Conservation (phyloP, 2,797 vertebrate species). For the Xenentodon cancila region DNA sequence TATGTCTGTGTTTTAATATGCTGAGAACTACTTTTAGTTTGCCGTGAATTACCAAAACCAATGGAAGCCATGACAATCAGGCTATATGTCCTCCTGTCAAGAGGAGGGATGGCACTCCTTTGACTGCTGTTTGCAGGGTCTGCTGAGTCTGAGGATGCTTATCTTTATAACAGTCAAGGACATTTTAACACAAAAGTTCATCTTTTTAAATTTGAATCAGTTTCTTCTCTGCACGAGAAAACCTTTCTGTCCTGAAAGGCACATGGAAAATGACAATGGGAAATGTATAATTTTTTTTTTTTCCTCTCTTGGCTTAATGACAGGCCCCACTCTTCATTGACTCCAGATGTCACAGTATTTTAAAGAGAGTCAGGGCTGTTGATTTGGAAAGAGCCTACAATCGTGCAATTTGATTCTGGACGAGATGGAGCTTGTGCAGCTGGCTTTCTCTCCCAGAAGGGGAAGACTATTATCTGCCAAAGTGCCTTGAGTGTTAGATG, state of each 20-base stretch:
- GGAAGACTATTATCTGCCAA: conserved; percentile 57
- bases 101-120: conserved; percentile 47
- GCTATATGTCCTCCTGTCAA: conserved; percentile 52
- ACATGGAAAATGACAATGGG: conserved; percentile 34
- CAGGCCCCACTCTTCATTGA: conserved; percentile 56
- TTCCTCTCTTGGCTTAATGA: conserved; percentile 50
- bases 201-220: conserved; percentile 38
- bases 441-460: conserved; percentile 60
- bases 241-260: conserved; percentile 1
- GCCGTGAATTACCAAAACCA: conserved; percentile 59
- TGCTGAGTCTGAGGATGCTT: conserved; percentile 32
- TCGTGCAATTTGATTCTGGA: conserved; percentile 60
- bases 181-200: conserved; percentile 46
- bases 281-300: conserved; percentile 27
- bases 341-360: conserved; percentile 72
- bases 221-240: conserved; percentile 15
- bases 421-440: conserved; percentile 65
- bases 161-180: conserved; percentile 59
- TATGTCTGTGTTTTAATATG: conserved; percentile 75
- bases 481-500: conserved; percentile 58
- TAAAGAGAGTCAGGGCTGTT: conserved; percentile 49
- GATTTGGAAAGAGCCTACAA: conserved; percentile 48
- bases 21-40: conserved; percentile 56
- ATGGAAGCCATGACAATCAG: conserved; percentile 62
- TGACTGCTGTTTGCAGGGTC: conserved; percentile 57